Evolutionary conservation across 2,888 invertebrate species (phyloP), one percentile per base, ranked within the genome.

Genomic region (Pomacea canaliculata): DNA sequence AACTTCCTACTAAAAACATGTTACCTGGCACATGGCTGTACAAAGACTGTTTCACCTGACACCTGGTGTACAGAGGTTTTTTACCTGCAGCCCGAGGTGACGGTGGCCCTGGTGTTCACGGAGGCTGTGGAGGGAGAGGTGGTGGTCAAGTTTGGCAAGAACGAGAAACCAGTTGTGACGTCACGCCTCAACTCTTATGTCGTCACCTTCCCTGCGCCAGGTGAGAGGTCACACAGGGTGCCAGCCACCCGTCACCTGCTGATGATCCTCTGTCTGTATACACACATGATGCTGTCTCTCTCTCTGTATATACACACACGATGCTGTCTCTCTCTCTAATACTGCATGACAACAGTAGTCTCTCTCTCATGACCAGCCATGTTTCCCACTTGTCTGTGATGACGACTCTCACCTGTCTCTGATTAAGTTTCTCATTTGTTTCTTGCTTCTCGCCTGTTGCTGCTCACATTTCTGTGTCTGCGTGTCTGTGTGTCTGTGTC

Each of bases 21-120:
- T 56, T 56, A 56, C 51, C 37, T 56, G 51, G 8, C 51, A 56
- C 51, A 56, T 13, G 1, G 16, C 51, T 13, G 51, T 56, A 56
- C 51, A 56, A 56, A 56, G 12, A 2, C 71, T 51, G 37, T 49
- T 73, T 71, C 46, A 27, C 19, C 71, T 78, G 19, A 37, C 37
- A 56, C 51, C 8, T 56, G 16, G 2, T 56, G 1, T 16, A 56
- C 8, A 56, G 8, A 56, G 12, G 7, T 73, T 51, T 60, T 73
- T 71, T 51, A 27, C 19, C 71, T 78, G 19, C 78, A 83, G 83
- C 70, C 76, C 37, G 73, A 76, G 16, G 80, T 76, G 37, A 59
- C 72, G 16, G 77, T 83, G 7, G 78, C 79, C 12, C 59, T 82
- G 9, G 78, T 81, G 19, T 81, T 81, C 63, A 71, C 67, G n/a